Evolutionary conservation across 2,113 vertebrate species (phyloP), one percentile per base, ranked within the genome.

Genomic region (Nothobranchius kuhntae): DNA sequence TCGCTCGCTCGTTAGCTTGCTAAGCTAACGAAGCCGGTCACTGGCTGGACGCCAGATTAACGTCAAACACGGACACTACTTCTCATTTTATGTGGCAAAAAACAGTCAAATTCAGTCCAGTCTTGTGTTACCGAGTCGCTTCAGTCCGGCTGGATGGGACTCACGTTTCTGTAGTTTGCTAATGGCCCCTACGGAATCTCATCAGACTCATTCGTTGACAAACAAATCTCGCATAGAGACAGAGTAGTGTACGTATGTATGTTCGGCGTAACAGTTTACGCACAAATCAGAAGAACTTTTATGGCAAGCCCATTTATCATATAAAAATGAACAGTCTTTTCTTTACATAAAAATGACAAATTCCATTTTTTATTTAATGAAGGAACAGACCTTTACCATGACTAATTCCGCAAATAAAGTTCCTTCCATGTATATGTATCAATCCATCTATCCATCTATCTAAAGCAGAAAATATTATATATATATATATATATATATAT

Each of bases 11-110:
- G 71, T 75, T 72, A 67, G 63, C 56, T 50, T n/a, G 75, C 68
- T 75, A 68, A 59, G 81, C 83, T 79, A 86, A 82, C 9, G 73
- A 76, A 73, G 80, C 87, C 78, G 85, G n/a, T n/a, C n/a, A n/a
- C n/a, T n/a, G n/a, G 81, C 9, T 12, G 35, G 26, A 44, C 44
- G 30, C 3, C 46, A 35, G 57, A 56, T 51, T 61, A 62, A 65
- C 75, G 53, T 60, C 54, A 70, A 80, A 46, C 38, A 40, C 30
- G 9, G 53, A 36, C 55, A 47, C 44, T 3, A 11, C 13, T 48
- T 65, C 52, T 21, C 58, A 55, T 59, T 30, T 48, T 36, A 11
- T 46, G 12, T 36, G 36, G 52, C 52, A 26, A 26, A 51, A 1
- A 38, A 3, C 51, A 71, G 62, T 59, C 26, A 0, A 0, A 2